Percentiles rank a stretch among this genome's conserved stretches.
These are phyloP conservation scores for Bathynomus jamesi DNA, from an alignment of 1,140 invertebrate species.

Conservation along the genomic window DNA sequence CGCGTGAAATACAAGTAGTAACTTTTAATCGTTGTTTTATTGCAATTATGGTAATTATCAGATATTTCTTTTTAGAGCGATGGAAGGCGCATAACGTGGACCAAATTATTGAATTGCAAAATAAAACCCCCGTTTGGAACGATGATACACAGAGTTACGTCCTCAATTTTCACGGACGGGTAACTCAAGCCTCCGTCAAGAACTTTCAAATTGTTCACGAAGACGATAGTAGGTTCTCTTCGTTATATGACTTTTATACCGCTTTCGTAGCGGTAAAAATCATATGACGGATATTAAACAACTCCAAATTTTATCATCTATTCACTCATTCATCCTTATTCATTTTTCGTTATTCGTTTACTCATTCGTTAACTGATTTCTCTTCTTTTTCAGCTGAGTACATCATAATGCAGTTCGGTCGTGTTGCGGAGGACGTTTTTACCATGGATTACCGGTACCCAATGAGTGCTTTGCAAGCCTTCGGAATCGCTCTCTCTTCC, in stretches of 20 bases:
- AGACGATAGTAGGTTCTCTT: constrained; percentile 60
- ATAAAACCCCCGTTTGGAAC: constrained; percentile 99
- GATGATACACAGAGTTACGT: constrained; percentile 99
- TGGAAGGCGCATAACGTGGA: constrained; percentile 77
- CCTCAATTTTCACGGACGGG: constrained; percentile 96
- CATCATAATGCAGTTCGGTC: constrained; percentile 98
- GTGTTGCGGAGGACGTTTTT: constrained; percentile 93
- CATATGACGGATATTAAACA: no score
- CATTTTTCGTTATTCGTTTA: no score
- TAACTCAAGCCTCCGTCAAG: constrained; percentile 99
- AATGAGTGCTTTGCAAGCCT: constrained; percentile 93
- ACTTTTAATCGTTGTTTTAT: no score
- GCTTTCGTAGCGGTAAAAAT: no score
- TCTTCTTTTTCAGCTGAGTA: constrained; percentile 65
- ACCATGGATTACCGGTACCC: constrained; percentile 98
- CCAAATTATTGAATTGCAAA: constrained; percentile 87
- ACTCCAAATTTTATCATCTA: no score
- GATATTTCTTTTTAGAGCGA: constrained; percentile 49
- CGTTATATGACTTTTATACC: no score
- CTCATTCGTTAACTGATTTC: no score
- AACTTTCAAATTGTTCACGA: constrained; percentile 99
- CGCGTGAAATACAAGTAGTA: no score
- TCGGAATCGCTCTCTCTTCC: constrained; percentile 94
- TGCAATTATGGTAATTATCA: no score
- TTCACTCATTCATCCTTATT: no score